Evolutionary conservation across 2,797 vertebrate species (phyloP), one percentile per base, ranked within the genome.

Genomic region (Aphelocoma californica): DNA sequence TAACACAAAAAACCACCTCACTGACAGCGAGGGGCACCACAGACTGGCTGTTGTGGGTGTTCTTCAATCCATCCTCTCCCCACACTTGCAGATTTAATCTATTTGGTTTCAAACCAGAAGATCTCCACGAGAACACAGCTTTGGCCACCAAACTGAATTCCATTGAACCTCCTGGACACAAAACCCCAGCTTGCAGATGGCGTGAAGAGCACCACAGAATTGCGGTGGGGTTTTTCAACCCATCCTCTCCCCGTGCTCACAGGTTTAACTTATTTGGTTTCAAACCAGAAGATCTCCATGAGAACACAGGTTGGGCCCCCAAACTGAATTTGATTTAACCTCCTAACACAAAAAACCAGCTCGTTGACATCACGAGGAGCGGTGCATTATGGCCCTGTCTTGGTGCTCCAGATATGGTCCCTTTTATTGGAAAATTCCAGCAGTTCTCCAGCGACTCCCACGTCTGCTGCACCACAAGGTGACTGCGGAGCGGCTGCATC

Each of bases 381-480:
- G 23, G 86, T 18, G 54, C 51, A 15, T 86, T 51, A 48, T 56
- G 47, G 61, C 69, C 94, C 70, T 60, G 23, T 7, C 50, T 40
- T 6, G 47, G 48, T 92, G 73, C 10, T 80, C 51, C 60, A 54
- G 77, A 54, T 81, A 28, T 1, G 20, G 24, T 45, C 14, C 32
- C 36, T 92, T 70, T 50, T 34, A 38, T 28, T 58, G 66, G 81
- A 79, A 86, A 82, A 92, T 86, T 66, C 90, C 78, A 81, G 54
- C 85, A 61, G 45, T 32, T 93, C 61, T 67, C 53, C 80, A 80
- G 72, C 3, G 0, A 79, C 81, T 60, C 67, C 67, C 62, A 80
- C 14, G 53, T 16, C 60, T 50, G 48, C 83, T 34, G 81, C 87
- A 34, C 53, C 12, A 2, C 88, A 94, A 96, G 89, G 95, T 94